phyloP scores from a whole-genome alignment of 2,888 invertebrate genomes.

The Callyntrura guangdongensis region DNA sequence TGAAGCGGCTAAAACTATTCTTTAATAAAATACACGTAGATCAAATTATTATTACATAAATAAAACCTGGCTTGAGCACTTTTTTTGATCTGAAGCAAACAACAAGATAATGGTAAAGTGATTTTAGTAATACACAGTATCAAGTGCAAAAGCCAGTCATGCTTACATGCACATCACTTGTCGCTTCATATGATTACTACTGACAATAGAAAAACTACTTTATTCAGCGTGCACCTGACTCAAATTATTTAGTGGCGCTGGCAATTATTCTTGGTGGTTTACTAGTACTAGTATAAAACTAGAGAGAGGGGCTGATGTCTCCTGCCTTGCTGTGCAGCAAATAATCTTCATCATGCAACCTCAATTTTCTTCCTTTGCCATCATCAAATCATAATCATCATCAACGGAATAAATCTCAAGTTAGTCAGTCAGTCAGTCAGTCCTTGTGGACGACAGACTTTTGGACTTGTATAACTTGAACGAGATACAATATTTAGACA shows the following conservation, averaged over 20 bases:
- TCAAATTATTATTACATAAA: conserved; percentile 48
- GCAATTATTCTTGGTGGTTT: conserved; percentile 75
- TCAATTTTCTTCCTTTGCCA: conserved; percentile 46
- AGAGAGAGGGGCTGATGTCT: not conserved
- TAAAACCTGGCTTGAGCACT: conserved; percentile 19
- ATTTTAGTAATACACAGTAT: conserved; percentile 57
- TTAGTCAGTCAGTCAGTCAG: not conserved
- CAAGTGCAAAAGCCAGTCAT: conserved; percentile 70
- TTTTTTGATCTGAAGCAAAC: conserved; percentile 45
- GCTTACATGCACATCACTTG: conserved; percentile 71
- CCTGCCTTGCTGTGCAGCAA: not conserved
- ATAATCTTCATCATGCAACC: conserved; percentile 59
- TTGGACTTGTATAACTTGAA: not conserved
- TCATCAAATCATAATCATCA: conserved; percentile 40
- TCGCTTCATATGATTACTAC: conserved; percentile 69
- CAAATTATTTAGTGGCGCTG: conserved; percentile 68
- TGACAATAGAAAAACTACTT: conserved; percentile 54
- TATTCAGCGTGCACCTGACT: conserved; percentile 71
- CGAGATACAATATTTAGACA: not conserved
- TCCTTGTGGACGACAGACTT: conserved; percentile 23
- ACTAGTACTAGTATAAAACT: conserved; percentile 42
- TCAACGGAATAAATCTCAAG: not conserved
- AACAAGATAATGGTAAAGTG: conserved; percentile 58
- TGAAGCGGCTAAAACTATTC: conserved; percentile 25
- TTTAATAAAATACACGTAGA: conserved; percentile 58